phyloP scores from a whole-genome alignment of 2,888 invertebrate genomes.

The Aporophyla nigra region DNA sequence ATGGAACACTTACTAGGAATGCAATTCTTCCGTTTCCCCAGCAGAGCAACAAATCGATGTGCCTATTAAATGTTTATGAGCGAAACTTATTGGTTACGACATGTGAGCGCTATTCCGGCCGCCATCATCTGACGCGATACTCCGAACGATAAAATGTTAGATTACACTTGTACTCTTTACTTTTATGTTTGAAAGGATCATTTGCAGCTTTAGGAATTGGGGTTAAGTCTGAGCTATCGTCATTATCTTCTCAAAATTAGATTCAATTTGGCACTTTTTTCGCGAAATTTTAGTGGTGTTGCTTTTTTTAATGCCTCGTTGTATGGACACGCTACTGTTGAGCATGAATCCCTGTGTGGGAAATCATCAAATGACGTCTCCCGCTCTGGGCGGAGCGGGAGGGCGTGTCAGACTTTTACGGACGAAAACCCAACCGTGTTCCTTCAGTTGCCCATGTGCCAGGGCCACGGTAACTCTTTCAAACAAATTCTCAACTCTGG shows the following conservation, averaged over 20 bases:
- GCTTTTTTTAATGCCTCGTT: too few species aligned
- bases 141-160: constrained; percentile 41
- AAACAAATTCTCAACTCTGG: too few species aligned
- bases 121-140: constrained; percentile 54
- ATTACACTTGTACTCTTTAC: constrained; percentile 14
- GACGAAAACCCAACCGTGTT: too few species aligned
- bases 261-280: not conserved
- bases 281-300: too few species aligned
- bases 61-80: constrained; percentile 79
- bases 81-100: constrained; percentile 66
- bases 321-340: too few species aligned
- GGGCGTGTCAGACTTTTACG: too few species aligned
- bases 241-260: not conserved
- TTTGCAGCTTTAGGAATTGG: not conserved
- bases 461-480: too few species aligned
- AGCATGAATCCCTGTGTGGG: too few species aligned
- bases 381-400: too few species aligned
- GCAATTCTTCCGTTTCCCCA: constrained; percentile 10
- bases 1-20: constrained; percentile 6
- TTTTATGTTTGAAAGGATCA: not conserved
- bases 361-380: too few species aligned
- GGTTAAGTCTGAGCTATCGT: not conserved
- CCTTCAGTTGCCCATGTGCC: too few species aligned
- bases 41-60: constrained; percentile 70
- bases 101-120: constrained; percentile 52